These are phyloP conservation scores for Rhagium mordax DNA, from an alignment of 2,888 invertebrate species.

Conservation along the genomic window DNA sequence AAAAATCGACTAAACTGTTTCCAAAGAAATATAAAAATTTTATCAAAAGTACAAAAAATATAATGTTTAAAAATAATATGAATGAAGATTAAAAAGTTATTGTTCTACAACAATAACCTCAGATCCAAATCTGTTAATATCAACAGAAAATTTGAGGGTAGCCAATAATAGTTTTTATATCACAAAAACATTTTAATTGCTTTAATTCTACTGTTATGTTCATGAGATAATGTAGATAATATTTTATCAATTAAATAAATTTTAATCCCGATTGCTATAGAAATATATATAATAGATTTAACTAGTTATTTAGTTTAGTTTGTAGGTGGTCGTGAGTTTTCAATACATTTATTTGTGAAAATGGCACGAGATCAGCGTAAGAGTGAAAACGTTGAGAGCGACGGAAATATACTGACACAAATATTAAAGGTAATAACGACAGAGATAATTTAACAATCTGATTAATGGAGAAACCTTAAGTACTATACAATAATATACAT, in stretches of 20 bases:
- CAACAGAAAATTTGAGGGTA: neutral
- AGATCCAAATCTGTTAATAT: neutral
- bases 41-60: too few relatives aligned
- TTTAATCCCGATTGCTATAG: neutral
- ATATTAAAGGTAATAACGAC: constrained; percentile 33
- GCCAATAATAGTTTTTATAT: neutral
- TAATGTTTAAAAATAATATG: too few relatives aligned
- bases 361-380: constrained; percentile 3
- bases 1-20: too few relatives aligned
- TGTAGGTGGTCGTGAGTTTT: too few relatives aligned
- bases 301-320: neutral
- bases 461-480: neutral
- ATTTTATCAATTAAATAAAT: neutral
- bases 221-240: neutral
- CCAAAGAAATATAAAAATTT: too few relatives aligned
- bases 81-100: too few relatives aligned
- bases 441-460: neutral
- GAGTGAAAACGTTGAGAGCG: neutral
- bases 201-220: neutral
- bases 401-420: constrained; percentile 42
- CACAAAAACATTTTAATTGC: neutral
- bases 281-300: neutral
- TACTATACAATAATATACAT: too few relatives aligned
- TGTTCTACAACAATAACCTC: too few relatives aligned
- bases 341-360: too few relatives aligned